phyloP scores from a whole-genome alignment of 92 coral and sea anemone species.

The Montipora capitata region DNA sequence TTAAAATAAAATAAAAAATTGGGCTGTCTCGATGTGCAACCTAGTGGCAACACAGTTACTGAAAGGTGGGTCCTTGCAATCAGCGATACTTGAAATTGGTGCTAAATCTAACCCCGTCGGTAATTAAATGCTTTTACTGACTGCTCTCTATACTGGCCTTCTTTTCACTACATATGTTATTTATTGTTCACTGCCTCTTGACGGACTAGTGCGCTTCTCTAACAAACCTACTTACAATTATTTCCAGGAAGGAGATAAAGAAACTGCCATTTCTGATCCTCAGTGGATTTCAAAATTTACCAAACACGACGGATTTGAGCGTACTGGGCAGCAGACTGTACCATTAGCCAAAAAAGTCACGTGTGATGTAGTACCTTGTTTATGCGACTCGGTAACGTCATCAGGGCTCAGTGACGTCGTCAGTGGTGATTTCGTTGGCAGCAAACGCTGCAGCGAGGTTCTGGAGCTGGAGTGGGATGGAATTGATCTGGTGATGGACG shows the following conservation, averaged over 20 bases:
- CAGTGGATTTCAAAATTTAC: constrained; percentile 18
- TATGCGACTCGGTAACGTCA: not conserved
- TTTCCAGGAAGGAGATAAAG: constrained; percentile 19
- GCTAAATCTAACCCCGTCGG: too few species aligned
- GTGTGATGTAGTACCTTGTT: not conserved
- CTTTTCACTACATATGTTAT: too few species aligned
- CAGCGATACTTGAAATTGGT: too few species aligned
- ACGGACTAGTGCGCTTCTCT: too few species aligned
- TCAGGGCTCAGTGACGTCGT: constrained; percentile 5
- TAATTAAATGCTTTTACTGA: too few species aligned
- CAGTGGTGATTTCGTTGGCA: not conserved
- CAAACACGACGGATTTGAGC: constrained; percentile 34
- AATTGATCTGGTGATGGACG: constrained; percentile 63
- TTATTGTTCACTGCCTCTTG: too few species aligned
- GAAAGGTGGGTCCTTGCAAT: too few species aligned
- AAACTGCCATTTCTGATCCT: not conserved
- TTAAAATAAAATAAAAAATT: too few species aligned
- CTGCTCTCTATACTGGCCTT: too few species aligned
- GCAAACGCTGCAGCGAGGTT: constrained; percentile 52
- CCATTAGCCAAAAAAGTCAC: not conserved
- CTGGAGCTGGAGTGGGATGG: constrained; percentile 83
- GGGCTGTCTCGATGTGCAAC: too few species aligned
- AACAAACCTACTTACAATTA: not conserved
- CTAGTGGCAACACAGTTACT: too few species aligned
- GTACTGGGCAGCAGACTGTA: constrained; percentile 16